Conservation (phyloP, 2,797 vertebrate species). For the Rhadinocentrus ornatus region DNA sequence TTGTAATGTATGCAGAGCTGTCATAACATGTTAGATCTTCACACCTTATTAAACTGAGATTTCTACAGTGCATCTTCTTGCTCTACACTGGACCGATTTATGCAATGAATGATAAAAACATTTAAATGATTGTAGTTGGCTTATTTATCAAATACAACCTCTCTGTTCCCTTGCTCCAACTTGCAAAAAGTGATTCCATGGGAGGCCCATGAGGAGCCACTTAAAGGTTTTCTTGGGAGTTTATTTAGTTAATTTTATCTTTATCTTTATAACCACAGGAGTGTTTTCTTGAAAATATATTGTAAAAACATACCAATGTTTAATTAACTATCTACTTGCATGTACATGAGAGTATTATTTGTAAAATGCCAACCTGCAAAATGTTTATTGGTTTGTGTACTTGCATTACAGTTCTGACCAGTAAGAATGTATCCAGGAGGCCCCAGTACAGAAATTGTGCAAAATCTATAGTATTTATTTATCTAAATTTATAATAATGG, state of each 20-base stretch:
- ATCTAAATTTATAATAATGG: slow-evolving; percentile 35
- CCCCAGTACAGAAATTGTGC: background rate
- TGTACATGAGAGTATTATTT: background rate
- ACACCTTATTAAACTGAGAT: slow-evolving; percentile 32
- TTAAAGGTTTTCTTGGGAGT: slow-evolving; percentile 9
- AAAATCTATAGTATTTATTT: slow-evolving; percentile 12
- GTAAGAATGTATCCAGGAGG: background rate
- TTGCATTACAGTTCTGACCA: background rate
- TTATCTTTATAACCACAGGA: slow-evolving; percentile 1
- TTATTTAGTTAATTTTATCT: slow-evolving; percentile 3
- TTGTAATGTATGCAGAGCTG: slow-evolving; percentile 31
- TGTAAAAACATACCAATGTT: background rate
- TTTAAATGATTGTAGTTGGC: slow-evolving; percentile 14
- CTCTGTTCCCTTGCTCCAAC: slow-evolving; percentile 15
- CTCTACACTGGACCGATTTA: slow-evolving; percentile 19
- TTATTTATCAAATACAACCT: slow-evolving; percentile 21
- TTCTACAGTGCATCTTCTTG: slow-evolving; percentile 12
- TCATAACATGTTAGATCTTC: slow-evolving; percentile 24
- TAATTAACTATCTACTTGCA: background rate
- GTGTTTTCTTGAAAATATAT: background rate
- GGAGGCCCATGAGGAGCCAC: slow-evolving; percentile 28
- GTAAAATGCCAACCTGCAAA: background rate
- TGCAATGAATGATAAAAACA: slow-evolving; percentile 35
- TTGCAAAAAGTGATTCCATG: slow-evolving; percentile 26
- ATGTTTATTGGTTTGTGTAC: background rate